Evolutionary conservation across 2,888 invertebrate species (phyloP).

Genomic region (Drosophila sordidula): DNA sequence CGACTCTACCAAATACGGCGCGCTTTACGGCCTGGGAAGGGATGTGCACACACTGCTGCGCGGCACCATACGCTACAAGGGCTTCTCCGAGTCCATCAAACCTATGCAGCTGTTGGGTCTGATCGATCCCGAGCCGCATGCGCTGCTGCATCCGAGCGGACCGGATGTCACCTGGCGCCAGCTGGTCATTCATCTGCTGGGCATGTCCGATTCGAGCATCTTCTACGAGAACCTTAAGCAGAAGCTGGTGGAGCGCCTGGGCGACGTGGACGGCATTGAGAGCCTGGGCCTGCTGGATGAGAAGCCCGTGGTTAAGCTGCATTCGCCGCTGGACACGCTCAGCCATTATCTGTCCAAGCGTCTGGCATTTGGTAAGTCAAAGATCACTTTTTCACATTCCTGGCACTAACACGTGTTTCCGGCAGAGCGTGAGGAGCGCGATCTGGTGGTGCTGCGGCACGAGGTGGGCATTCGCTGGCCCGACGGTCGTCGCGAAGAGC

Average conservation of each 20-base stretch:
- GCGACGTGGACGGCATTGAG: slow-evolving; percentile 91
- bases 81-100: slow-evolving; percentile 95
- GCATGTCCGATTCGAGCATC: slow-evolving; percentile 93
- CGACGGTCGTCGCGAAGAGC: slow-evolving; percentile 92
- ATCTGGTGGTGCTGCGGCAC: slow-evolving; percentile 97
- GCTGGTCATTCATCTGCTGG: slow-evolving; percentile 93
- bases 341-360: slow-evolving; percentile 94
- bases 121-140: slow-evolving; percentile 93
- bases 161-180: slow-evolving; percentile 98
- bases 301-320: slow-evolving; percentile 91
- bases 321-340: slow-evolving; percentile 96
- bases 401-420: slow-evolving; percentile 48
- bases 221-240: slow-evolving; percentile 97
- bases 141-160: slow-evolving; percentile 96
- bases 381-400: background rate
- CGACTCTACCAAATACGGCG: slow-evolving; percentile 95
- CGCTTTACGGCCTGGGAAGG: slow-evolving; percentile 93
- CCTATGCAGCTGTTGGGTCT: slow-evolving; percentile 95
- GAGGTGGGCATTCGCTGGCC: slow-evolving; percentile 97
- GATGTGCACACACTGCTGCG: slow-evolving; percentile 95
- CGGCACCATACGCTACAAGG: slow-evolving; percentile 96
- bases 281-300: slow-evolving; percentile 95
- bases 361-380: slow-evolving; percentile 89
- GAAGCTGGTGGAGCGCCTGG: slow-evolving; percentile 92
- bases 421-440: slow-evolving; percentile 92